Percentiles rank a stretch among this genome's conserved stretches.
Conservation (phyloP, 2,113 vertebrate genomes). For the Myanophis thanlyinensis region DNA sequence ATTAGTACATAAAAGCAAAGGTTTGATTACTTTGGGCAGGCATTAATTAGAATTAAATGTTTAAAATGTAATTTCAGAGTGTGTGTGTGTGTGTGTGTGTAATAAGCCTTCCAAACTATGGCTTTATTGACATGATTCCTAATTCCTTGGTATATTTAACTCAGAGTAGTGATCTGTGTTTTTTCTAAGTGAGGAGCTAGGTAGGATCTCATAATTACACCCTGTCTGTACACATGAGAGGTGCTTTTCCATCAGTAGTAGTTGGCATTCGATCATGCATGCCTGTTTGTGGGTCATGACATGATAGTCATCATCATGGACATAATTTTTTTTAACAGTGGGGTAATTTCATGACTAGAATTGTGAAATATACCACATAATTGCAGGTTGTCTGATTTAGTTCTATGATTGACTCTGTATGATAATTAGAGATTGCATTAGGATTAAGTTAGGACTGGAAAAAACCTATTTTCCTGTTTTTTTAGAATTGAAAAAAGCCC, state of each 20-base stretch:
- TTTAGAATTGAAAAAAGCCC: neutral
- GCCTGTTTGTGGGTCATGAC: neutral
- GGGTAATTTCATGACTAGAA: neutral
- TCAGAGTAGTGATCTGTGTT: neutral
- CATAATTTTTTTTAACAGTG: neutral
- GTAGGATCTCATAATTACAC: neutral
- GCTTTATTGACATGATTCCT: neutral
- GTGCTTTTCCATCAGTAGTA: neutral
- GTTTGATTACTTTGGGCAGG: neutral
- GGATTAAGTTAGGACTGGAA: neutral
- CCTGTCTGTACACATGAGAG: neutral
- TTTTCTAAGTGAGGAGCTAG: neutral
- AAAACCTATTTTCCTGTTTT: neutral
- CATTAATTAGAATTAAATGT: neutral
- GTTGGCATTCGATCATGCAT: neutral
- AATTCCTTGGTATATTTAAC: neutral
- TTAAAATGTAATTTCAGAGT: neutral
- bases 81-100: neutral
- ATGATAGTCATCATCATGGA: neutral
- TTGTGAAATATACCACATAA: neutral
- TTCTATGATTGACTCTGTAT: neutral
- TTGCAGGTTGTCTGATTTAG: neutral
- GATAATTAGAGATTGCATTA: neutral
- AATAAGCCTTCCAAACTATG: neutral
- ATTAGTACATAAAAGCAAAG: neutral